A percentile compares a stretch with the other conserved stretches of the same genome.
phyloP scores from a whole-genome alignment of 2,888 invertebrate genomes.

The Mythimna impura region DNA sequence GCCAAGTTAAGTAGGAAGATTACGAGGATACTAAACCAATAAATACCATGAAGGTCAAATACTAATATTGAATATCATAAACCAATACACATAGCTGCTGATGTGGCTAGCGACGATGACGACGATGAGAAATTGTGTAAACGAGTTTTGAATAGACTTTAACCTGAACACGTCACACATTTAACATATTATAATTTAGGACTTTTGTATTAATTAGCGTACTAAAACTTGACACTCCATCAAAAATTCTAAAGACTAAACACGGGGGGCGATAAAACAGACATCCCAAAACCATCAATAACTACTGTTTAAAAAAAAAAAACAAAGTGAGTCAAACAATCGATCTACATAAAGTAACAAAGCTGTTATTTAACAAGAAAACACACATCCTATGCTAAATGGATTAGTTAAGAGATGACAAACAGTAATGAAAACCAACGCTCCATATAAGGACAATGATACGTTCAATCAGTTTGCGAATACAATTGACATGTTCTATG shows the following conservation, averaged over 20 bases:
- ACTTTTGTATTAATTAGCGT: background rate
- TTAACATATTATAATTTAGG: background rate
- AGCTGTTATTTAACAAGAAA: constrained; percentile 28
- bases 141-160: no score
- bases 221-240: background rate
- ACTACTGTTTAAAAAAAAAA: background rate
- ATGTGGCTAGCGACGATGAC: background rate
- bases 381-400: constrained; percentile 39
- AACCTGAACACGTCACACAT: background rate
- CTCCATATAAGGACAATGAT: constrained; percentile 13
- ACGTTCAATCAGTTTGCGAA: constrained; percentile 36
- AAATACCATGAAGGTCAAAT: no score
- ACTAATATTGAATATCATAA: no score
- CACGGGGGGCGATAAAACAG: constrained; percentile 19
- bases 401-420: constrained; percentile 51
- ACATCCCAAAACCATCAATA: constrained; percentile 3
- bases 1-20: no score
- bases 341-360: constrained; percentile 23
- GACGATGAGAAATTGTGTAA: background rate
- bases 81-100: background rate
- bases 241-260: constrained; percentile 27
- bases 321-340: constrained; percentile 2
- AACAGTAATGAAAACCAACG: constrained; percentile 18
- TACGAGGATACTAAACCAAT: no score
- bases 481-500: constrained; percentile 34